Evolutionary conservation across 2,888 invertebrate species (phyloP), one percentile per base, ranked within the genome.

Genomic region (Pachycephus smyrnensis): DNA sequence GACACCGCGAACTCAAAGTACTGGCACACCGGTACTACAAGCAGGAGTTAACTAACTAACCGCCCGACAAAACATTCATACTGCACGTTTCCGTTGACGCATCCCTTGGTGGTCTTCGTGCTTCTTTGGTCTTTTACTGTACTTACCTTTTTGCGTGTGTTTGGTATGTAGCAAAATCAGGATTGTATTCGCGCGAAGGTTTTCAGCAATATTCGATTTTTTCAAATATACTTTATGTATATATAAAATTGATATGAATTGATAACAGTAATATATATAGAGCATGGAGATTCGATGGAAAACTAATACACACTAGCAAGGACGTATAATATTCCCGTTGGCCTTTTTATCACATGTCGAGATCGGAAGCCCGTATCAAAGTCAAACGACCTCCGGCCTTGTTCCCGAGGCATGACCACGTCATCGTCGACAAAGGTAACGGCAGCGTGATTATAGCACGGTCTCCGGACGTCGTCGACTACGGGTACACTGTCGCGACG

Each of bases 391-490:
- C 55, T 55, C 55, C 55, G 55, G 55, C 9, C 55, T 55, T 23
- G 55, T 55, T 55, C 23, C 55, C 55, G 23, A 55, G 23, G 55
- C 55, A 55, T 23, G 55, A 55, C 55, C 55, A 55, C 55, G 55
- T 55, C 55, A 55, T 77, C 76, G 9, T 55, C 55, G 55, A 55
- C 55, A 55, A 55, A 55, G 55, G 55, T 55, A 55, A 55, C 55
- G 55, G 23, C 23, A 23, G 23, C 55, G 55, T 55, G 55, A 55
- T 55, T 55, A 55, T 55, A 23, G 55, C 55, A 23, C 23, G 23
- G 55, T 2, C 55, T 55, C 55, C 55, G 55, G 55, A 84, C 80
- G 81, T 80, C 78, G 82, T 82, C 79, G 81, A 73, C 76, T 69
- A 78, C 73, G 73, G 79, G 79, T 76, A 78, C 76, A 78, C 75